Base-by-base conservation (phyloP, 2,113 vertebrate species). In the Pedetes capensis region DNA sequence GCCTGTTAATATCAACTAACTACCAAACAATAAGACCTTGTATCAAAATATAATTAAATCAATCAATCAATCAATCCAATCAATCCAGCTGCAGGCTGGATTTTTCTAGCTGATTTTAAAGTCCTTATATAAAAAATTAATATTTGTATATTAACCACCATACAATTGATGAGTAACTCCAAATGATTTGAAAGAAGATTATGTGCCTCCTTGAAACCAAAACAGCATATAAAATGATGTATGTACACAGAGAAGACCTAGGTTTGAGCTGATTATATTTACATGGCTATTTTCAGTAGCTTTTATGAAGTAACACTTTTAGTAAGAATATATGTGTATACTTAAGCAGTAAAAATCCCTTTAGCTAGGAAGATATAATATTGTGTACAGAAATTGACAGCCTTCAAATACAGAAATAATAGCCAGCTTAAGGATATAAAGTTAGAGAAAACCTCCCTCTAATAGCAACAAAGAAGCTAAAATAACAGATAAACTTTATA, bases 361-460 rank as follows among this genome's bases (percentile, higher is more conserved):
- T 92, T 76, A 61, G 17, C 37, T 63, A 61, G 37, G 25, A 92
- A 59, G 74, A 85, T 63, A 94, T 81, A 91, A 92, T 93, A 61
- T 88, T 69, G 84, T 44, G 74, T 64, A 57, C 9, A 91, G 44
- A 95, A 82, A 71, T 44, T 42, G n/a, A 72, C 32, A 86, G 20
- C 18, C 68, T 69, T 96, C 61, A 93, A 92, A 86, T 82, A 76
- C 11, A 71, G 6, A 39, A 20, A 68, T 87, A 75, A 68, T 55
- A 68, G n/a, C 34, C 37, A 84, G 34, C 34, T 76, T 55, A 96
- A 80, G 42, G 25, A 87, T 66, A 78, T 72, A 82, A 80, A 55
- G 32, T 17, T 39, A 76, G 39, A 61, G 29, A 84, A 94, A 95
- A 68, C 2, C 4, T 29, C 20, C 55, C 81, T 81, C 78, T 34